phyloP scores from a whole-genome alignment of 1,140 invertebrate genomes.

The Psix sp. region DNA sequence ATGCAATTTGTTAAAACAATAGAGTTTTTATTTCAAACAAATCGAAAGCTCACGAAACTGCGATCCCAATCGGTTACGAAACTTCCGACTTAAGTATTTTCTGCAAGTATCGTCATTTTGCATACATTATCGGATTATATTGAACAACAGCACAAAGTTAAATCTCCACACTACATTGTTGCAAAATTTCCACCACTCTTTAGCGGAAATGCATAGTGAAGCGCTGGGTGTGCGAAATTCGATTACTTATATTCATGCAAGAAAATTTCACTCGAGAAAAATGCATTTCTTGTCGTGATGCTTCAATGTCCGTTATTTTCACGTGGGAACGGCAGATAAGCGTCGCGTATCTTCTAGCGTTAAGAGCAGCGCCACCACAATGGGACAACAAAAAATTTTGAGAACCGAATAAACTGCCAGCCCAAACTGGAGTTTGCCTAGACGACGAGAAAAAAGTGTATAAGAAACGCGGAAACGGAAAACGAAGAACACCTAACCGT shows the following conservation, averaged over 20 bases:
- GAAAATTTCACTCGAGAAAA: conserved; percentile 4
- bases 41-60: conserved; percentile 5
- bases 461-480: too few species aligned
- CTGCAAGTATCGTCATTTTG: conserved; percentile 27
- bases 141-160: conserved; percentile 36
- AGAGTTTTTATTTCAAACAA: background rate
- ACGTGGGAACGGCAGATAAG: background rate
- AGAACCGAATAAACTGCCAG: too few species aligned
- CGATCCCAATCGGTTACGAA: conserved; percentile 14
- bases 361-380: background rate
- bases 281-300: conserved; percentile 21
- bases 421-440: too few species aligned
- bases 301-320: conserved; percentile 6
- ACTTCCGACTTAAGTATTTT: background rate
- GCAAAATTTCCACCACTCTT: conserved; percentile 14
- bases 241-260: conserved; percentile 23
- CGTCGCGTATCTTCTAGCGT: conserved; percentile 1
- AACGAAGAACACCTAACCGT: too few species aligned
- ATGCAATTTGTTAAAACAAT: too few species aligned
- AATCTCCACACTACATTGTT: conserved; percentile 25
- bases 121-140: conserved; percentile 25
- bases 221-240: conserved; percentile 12
- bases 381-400: too few species aligned
- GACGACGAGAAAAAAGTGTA: too few species aligned
- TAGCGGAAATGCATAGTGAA: conserved; percentile 15